phyloP scores from a whole-genome alignment of 2,797 vertebrate species.

The Myripristis murdjan region DNA sequence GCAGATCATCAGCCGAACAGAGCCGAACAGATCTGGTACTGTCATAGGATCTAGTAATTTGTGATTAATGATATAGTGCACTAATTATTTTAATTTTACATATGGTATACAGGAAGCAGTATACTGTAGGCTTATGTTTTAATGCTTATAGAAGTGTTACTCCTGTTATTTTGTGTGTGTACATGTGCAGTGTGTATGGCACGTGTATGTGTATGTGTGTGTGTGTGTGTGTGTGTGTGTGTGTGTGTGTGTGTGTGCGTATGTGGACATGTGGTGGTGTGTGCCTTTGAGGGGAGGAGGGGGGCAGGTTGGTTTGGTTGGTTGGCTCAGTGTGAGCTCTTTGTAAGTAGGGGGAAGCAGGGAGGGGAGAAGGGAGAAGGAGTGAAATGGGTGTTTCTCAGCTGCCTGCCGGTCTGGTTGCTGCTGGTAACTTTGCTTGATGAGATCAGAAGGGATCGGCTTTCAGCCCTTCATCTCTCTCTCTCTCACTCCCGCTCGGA shows the following conservation, averaged over 20 bases:
- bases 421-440: slow-evolving; percentile 82
- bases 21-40: no score
- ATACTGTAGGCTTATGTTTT: no score
- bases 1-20: slow-evolving; percentile 27
- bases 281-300: background rate
- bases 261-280: slow-evolving; percentile 30
- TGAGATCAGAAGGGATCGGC: slow-evolving; percentile 83
- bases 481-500: slow-evolving; percentile 28
- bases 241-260: slow-evolving; percentile 35
- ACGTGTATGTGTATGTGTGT: no score
- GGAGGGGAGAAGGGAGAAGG: slow-evolving; percentile 42
- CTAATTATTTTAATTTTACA: no score
- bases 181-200: slow-evolving; percentile 26
- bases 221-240: no score
- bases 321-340: slow-evolving; percentile 59
- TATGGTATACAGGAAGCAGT: no score
- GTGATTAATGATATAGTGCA: slow-evolving; percentile 5
- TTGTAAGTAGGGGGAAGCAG: slow-evolving; percentile 54
- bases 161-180: slow-evolving; percentile 1
- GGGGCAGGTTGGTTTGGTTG: slow-evolving; percentile 27
- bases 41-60: background rate
- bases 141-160: slow-evolving; percentile 5
- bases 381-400: slow-evolving; percentile 70
- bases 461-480: slow-evolving; percentile 71
- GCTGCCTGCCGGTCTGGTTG: slow-evolving; percentile 77